Base-by-base conservation (phyloP, 2,888 invertebrate species). In the Sphaeridia pumilis region DNA sequence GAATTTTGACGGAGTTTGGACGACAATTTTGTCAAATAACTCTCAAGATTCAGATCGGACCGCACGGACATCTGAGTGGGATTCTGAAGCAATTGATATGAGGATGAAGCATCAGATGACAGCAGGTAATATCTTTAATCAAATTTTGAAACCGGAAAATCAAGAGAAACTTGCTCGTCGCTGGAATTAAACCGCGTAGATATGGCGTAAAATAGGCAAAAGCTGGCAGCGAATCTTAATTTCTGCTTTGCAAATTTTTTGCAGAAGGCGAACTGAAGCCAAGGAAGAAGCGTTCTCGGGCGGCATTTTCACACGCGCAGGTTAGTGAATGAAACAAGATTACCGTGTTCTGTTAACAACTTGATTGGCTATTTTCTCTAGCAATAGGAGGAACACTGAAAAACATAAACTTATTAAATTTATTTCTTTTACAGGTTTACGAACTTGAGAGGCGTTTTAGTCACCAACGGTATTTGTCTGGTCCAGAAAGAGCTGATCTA, bases 241-340 rank as follows among this genome's bases (percentile, higher is more conserved):
- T 24, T 14, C 2, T 22, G 22, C 25, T 7, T 20, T n/a, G 4
- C 20, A 7, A 38, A 10, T 10, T 21, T 49, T 42, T 48, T 53
- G 21, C 49, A 56, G 58, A 57, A 38, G 38, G 25, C 46, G 66
- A 65, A 56, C 72, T 46, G 76, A 76, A 75, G 46, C 77, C 76
- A 1, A 70, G 93, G 57, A 95, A 94, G 75, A 95, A 95, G 69
- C 78, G 95, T 54, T 94, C 93, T 28, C 77, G 95, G 58, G 95
- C 95, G 0, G 94, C 95, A 0, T 95, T 95, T 71, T 92, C 93
- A 12, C 94, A 95, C 72, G 90, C 92, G 36, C 94, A 94, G 74
- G 62, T 64, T 54, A 50, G 35, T 48, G 10, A 7, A 41, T 20
- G 4, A 10, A 10, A 22, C 12, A 26, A 41, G 17, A 48, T 26